Conservation (phyloP, 2,113 vertebrate species). For the Serranochromis macrocephalus region DNA sequence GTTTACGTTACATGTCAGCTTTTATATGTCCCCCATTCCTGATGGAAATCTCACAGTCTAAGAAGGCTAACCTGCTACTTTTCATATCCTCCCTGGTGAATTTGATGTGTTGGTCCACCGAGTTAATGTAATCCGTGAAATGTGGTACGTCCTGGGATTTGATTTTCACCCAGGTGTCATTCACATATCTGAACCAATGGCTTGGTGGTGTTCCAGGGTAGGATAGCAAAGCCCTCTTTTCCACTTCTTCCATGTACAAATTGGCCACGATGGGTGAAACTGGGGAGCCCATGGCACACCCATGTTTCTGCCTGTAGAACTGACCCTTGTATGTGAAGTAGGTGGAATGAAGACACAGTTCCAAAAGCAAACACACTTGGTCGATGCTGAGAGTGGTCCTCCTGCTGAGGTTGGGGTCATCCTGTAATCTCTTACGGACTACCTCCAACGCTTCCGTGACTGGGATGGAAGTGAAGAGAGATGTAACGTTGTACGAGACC, state of each 20-base stretch:
- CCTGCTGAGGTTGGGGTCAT: not conserved
- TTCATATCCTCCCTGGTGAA: too few relatives aligned
- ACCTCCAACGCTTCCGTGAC: not conserved
- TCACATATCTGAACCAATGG: not conserved
- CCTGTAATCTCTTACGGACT: not conserved
- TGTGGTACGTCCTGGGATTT: accelerated
- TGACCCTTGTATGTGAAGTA: not conserved
- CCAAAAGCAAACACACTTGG: accelerated
- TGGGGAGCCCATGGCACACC: not conserved
- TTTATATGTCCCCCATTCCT: too few relatives aligned
- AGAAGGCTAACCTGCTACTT: too few relatives aligned
- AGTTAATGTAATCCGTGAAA: accelerated
- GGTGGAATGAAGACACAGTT: not conserved
- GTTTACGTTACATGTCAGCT: too few relatives aligned
- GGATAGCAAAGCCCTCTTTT: not conserved
- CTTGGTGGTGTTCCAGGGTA: accelerated
- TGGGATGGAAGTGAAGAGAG: not conserved
- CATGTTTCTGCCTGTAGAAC: not conserved
- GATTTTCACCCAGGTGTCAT: not conserved
- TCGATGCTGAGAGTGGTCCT: accelerated
- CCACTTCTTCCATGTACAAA: not conserved
- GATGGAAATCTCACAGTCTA: too few relatives aligned
- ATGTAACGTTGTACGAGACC: not conserved
- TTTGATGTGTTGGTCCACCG: too few relatives aligned
- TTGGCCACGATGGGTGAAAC: not conserved